Evolutionary conservation across 2,113 vertebrate genomes (phyloP).

Genomic region (Mugil cephalus): DNA sequence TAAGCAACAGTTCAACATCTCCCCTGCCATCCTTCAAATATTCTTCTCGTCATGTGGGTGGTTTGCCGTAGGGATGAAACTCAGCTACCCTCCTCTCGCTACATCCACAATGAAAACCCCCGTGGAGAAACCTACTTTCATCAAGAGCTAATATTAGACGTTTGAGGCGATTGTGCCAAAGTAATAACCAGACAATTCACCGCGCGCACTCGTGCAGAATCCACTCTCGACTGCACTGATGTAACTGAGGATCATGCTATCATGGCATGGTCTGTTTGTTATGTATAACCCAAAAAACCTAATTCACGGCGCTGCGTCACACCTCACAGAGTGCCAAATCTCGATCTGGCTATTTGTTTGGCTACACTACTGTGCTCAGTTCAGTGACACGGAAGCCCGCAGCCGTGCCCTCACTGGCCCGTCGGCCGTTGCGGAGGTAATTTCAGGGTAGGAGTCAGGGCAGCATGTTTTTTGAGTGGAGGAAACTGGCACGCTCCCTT

Average conservation of each 20-base stretch:
- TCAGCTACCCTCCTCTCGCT: neutral
- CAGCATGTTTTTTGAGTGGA: constrained; percentile 13
- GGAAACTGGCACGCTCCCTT: neutral
- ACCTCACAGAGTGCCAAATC: constrained; percentile 66
- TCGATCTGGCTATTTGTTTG: constrained; percentile 48
- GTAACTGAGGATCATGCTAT: constrained; percentile 45
- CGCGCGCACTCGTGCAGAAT: constrained; percentile 4
- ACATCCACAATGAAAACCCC: neutral
- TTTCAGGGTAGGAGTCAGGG: constrained; percentile 39
- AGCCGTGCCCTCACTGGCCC: constrained; percentile 10
- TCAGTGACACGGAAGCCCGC: constrained; percentile 24
- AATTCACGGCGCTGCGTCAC: constrained; percentile 48
- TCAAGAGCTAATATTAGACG: constrained; percentile 27
- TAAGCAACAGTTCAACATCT: constrained; percentile 39
- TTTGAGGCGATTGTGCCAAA: constrained; percentile 27
- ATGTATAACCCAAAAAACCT: constrained; percentile 49
- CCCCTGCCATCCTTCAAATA: constrained; percentile 35
- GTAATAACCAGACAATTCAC: constrained; percentile 45
- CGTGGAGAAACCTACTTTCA: constrained; percentile 28
- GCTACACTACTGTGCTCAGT: constrained; percentile 24
- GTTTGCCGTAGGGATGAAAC: constrained; percentile 32
- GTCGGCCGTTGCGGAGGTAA: constrained; percentile 32
- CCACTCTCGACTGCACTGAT: constrained; percentile 6
- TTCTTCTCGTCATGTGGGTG: constrained; percentile 35
- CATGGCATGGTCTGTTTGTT: constrained; percentile 53